Evolutionary conservation across 2,113 vertebrate species (phyloP), one percentile per base, ranked within the genome.

Genomic region (Crotalus helleri): DNA sequence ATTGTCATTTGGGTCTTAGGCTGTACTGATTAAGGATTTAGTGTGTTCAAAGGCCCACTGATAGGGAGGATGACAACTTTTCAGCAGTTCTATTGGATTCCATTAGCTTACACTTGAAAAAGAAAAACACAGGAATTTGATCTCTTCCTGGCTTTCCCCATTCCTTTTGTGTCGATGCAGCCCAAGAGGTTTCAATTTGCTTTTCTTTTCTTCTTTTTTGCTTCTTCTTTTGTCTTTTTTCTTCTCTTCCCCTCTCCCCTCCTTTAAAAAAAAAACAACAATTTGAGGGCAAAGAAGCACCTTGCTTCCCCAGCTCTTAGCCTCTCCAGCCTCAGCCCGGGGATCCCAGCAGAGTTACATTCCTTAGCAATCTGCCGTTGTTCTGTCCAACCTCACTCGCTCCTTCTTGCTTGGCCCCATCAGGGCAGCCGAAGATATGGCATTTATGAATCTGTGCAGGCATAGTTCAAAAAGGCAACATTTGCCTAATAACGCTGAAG

Each of bases 1-100:
- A 96, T 96, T 98, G 97, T 97, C 98, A 96, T 97, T 97, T 97
- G 97, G 91, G 97, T 97, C 97, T 98, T 97, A 98, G 97, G 98
- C 97, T 97, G 94, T 97, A 97, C 98, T 98, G 98, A 98, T 98
- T 98, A 98, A 98, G 97, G 98, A 97, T 97, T 98, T 98, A 98
- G 95, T 94, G 94, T 96, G 98, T 98, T 98, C 98, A 98, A 98
- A 98, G 98, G 96, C 96, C 97, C 97, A 97, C 93, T 96, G 93
- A 97, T 97, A 97, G 96, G 92, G 95, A 96, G 95, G 97, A 98
- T 97, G 97, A 98, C 97, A 97, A 93, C 93, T 96, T 97, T 97
- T 97, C 96, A 92, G 96, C 96, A 97, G 96, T 94, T 95, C 96
- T 96, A 96, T 97, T 98, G 97, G 97, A 98, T 98, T 98, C 97